A percentile compares a stretch with the other conserved stretches of the same genome.
Evolutionary conservation across 2,888 invertebrate genomes (phyloP).

Genomic region (Macrosoma leucophasiata): DNA sequence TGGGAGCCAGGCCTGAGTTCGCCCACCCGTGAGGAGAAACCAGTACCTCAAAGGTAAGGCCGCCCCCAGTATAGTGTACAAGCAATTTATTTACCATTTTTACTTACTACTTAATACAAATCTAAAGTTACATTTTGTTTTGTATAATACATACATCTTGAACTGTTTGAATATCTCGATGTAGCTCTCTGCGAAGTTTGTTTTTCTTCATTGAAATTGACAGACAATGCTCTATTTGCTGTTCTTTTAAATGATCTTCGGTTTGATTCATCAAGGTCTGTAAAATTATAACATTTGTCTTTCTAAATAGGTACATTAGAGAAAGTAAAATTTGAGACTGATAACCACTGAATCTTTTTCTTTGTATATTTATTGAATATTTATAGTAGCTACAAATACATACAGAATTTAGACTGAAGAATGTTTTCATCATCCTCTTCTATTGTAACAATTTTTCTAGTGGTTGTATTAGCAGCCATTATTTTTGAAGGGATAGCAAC

Average conservation of each 20-base stretch:
- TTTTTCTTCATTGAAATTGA: constrained; percentile 35
- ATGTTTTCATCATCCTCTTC: constrained; percentile 50
- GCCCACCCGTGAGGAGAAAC: too few relatives aligned
- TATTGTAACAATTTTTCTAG: constrained; percentile 57
- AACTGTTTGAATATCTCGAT: constrained; percentile 34
- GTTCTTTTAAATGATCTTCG: constrained; percentile 31
- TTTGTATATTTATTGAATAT: too few relatives aligned
- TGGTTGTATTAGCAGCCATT: constrained; percentile 35
- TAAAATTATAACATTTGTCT: too few relatives aligned
- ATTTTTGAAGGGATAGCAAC: constrained; percentile 26
- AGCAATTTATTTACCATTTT: too few relatives aligned
- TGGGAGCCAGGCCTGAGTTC: too few relatives aligned
- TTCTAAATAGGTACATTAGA: too few relatives aligned
- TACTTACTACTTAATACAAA: constrained; percentile 37
- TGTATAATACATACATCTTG: constrained; percentile 44
- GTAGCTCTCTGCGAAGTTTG: constrained; percentile 32
- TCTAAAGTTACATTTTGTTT: too few relatives aligned
- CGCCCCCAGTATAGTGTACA: too few relatives aligned
- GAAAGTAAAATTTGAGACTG: too few relatives aligned
- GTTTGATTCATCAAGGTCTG: constrained; percentile 43
- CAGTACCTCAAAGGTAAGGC: too few relatives aligned
- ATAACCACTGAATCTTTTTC: too few relatives aligned
- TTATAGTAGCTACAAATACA: too few relatives aligned
- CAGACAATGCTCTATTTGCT: constrained; percentile 31
- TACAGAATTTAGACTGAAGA: constrained; percentile 45